Evolutionary conservation across 2,888 invertebrate genomes (phyloP).

Genomic region (Eurytoma californica): DNA sequence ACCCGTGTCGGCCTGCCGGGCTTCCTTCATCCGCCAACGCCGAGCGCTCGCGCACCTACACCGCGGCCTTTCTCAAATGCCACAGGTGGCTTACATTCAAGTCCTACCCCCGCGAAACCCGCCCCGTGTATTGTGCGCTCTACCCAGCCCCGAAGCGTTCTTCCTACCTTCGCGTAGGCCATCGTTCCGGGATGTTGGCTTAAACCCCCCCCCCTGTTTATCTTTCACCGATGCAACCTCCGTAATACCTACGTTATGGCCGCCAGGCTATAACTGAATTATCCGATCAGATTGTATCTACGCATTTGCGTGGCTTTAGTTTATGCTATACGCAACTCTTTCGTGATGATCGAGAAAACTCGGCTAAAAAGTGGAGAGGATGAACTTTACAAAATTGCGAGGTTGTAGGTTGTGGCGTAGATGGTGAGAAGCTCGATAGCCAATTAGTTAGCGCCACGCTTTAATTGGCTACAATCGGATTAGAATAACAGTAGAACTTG

Average conservation of each 20-base stretch:
- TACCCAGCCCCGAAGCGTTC: no score
- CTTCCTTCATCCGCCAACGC: constrained; percentile 17
- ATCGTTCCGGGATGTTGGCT: constrained; percentile 17
- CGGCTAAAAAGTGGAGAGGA: no score
- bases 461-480: constrained; percentile 8
- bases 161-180: not conserved
- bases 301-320: not conserved
- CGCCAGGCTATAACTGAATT: not conserved
- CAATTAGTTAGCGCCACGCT: constrained; percentile 11
- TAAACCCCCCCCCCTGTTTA: constrained; percentile 4
- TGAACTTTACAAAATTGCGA: no score
- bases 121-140: not conserved
- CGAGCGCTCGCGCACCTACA: not conserved
- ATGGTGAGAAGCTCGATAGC: not conserved
- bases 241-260: constrained; percentile 4
- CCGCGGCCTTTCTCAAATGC: constrained; percentile 14
- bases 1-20: constrained; percentile 6
- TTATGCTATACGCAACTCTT: not conserved
- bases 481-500: constrained; percentile 5
- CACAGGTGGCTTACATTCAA: constrained; percentile 47
- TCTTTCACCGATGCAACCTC: not conserved
- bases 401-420: no score
- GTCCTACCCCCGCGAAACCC: no score
- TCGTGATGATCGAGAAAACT: not conserved
- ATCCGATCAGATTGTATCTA: not conserved